Evolutionary conservation across 2,797 vertebrate species (phyloP).

Genomic region (Urocyon cinereoargenteus): DNA sequence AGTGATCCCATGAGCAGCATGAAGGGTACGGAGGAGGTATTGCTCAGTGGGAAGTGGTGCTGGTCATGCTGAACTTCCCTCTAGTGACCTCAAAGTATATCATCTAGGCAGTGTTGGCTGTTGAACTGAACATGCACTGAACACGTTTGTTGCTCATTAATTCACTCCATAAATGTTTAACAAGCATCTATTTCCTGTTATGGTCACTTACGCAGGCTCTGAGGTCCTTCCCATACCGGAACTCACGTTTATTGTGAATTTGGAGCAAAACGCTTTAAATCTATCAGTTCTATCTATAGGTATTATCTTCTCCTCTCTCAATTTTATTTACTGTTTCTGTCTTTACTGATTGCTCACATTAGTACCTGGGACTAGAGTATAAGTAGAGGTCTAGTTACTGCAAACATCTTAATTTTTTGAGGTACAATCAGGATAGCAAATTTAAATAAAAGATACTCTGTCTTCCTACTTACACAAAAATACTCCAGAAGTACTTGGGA

Average conservation of each 20-base stretch:
- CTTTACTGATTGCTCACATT: neutral
- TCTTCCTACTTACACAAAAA: neutral
- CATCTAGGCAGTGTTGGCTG: neutral
- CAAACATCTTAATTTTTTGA: neutral
- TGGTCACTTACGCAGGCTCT: neutral
- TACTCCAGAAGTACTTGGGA: neutral
- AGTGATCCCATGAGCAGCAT: neutral
- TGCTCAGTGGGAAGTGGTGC: neutral
- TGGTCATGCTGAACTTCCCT: neutral
- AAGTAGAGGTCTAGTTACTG: neutral
- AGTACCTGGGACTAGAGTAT: neutral
- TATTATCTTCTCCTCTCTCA: neutral
- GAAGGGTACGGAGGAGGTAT: neutral
- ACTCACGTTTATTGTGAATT: neutral
- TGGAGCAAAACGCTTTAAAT: neutral
- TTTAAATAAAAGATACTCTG: neutral
- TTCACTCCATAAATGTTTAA: neutral
- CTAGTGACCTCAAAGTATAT: neutral
- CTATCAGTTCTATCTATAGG: neutral
- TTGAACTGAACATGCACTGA: neutral
- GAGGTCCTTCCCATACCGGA: neutral
- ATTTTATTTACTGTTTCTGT: constrained; percentile 5
- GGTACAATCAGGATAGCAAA: neutral
- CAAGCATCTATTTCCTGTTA: neutral
- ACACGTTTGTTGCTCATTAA: neutral